Conservation (phyloP, 2,113 vertebrate genomes). For the Malurus cyaneus region DNA sequence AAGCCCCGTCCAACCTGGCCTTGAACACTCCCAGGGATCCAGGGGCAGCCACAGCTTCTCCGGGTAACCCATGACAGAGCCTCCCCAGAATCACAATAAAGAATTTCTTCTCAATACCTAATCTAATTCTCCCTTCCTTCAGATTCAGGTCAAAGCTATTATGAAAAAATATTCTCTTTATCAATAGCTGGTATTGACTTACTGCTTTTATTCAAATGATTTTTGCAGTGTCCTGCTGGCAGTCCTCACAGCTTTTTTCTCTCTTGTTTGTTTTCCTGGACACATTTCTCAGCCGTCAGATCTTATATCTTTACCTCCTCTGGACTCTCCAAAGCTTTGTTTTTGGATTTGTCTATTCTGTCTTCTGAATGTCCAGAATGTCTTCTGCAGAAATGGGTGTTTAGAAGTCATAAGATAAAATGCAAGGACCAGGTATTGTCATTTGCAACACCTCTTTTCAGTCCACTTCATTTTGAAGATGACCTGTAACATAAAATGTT, state of each 20-base stretch:
- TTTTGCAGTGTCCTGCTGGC: neutral
- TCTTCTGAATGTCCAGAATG: neutral
- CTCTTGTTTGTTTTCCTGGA: neutral
- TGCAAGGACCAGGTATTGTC: neutral
- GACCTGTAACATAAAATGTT: neutral
- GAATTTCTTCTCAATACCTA: neutral
- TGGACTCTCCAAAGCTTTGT: neutral
- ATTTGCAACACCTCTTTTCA: neutral
- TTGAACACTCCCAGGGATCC: neutral
- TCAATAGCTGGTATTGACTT: neutral
- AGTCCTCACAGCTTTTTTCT: neutral
- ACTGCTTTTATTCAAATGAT: neutral
- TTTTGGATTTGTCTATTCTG: neutral
- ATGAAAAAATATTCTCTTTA: no score
- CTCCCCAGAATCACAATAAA: neutral
- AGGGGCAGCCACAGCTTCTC: neutral
- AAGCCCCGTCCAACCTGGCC: rapidly evolving
- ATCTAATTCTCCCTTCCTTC: neutral
- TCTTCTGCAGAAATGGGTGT: rapidly evolving
- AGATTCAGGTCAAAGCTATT: neutral
- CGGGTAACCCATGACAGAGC: rapidly evolving
- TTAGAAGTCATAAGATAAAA: neutral
- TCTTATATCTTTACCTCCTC: neutral
- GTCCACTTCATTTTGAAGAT: neutral
- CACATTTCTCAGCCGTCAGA: neutral